Evolutionary conservation across 2,113 vertebrate genomes (phyloP).

Genomic region (Oryzias melastigma): DNA sequence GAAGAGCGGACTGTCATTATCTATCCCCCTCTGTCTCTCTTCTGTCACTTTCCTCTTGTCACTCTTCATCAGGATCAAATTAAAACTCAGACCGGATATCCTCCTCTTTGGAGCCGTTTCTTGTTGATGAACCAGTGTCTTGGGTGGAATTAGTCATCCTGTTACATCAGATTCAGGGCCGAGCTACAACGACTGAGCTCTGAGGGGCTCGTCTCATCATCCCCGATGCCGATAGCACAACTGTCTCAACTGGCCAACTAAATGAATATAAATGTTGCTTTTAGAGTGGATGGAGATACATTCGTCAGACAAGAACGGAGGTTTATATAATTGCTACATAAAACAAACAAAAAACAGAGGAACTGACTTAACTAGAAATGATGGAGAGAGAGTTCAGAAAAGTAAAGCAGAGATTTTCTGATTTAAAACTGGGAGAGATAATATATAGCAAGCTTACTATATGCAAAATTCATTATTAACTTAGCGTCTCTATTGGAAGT

Average conservation of each 20-base stretch:
- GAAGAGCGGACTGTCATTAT: conserved; percentile 18
- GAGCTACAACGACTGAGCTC: conserved; percentile 71
- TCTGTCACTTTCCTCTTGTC: conserved; percentile 66
- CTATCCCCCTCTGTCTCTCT: conserved; percentile 38
- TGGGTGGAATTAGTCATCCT: conserved; percentile 75
- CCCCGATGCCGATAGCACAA: conserved; percentile 46
- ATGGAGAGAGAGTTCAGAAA: too few relatives aligned
- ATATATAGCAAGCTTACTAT: neutral
- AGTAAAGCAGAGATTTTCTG: neutral
- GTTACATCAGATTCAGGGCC: conserved; percentile 74
- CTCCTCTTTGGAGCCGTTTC: conserved; percentile 65
- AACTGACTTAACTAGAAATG: too few relatives aligned
- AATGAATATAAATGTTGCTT: conserved; percentile 39
- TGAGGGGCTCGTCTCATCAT: conserved; percentile 45
- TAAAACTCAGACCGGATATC: conserved; percentile 69
- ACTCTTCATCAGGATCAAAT: conserved; percentile 74
- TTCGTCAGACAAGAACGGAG: conserved; percentile 10
- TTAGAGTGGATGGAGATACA: conserved; percentile 15
- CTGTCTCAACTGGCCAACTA: conserved; percentile 25
- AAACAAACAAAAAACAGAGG: too few relatives aligned
- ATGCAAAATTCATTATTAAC: neutral
- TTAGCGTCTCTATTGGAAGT: neutral
- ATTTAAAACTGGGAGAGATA: neutral
- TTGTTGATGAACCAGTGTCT: conserved; percentile 69
- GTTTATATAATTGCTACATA: neutral